These are phyloP conservation scores for Frieseomelitta varia DNA, from an alignment of 1,140 invertebrate genomes.

Conservation along the genomic window DNA sequence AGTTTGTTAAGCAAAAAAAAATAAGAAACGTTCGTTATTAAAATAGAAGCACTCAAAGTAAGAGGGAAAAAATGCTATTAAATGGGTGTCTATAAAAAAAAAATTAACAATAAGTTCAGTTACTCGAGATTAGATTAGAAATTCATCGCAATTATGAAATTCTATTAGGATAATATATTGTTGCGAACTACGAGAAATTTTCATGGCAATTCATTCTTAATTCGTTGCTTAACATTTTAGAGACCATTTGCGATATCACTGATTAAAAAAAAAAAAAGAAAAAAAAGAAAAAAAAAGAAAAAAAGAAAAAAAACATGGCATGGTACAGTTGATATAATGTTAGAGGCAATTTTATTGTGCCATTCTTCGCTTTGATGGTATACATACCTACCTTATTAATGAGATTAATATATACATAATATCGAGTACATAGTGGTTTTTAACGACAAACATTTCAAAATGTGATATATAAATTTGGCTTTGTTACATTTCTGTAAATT, in stretches of 20 bases:
- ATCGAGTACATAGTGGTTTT: conserved; percentile 33
- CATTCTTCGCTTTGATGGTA: conserved; percentile 23
- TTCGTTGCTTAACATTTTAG: not conserved
- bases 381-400: conserved; percentile 31
- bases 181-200: not conserved
- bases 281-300: no score
- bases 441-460: conserved; percentile 21
- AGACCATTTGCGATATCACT: conserved; percentile 1
- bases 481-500: conserved; percentile 54
- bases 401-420: conserved; percentile 39
- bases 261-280: not conserved
- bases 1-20: conserved; percentile 32
- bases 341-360: conserved; percentile 26
- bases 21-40: conserved; percentile 23
- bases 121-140: conserved; percentile 27
- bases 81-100: conserved; percentile 44
- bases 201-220: not conserved
- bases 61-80: conserved; percentile 37
- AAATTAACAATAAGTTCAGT: conserved; percentile 15
- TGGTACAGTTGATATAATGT: conserved; percentile 13
- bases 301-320: not conserved
- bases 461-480: conserved; percentile 51
- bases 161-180: conserved; percentile 2
- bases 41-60: conserved; percentile 37
- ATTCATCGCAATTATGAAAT: conserved; percentile 1